phyloP scores from a whole-genome alignment of 2,888 invertebrate species.

The Rotaria sp. region DNA sequence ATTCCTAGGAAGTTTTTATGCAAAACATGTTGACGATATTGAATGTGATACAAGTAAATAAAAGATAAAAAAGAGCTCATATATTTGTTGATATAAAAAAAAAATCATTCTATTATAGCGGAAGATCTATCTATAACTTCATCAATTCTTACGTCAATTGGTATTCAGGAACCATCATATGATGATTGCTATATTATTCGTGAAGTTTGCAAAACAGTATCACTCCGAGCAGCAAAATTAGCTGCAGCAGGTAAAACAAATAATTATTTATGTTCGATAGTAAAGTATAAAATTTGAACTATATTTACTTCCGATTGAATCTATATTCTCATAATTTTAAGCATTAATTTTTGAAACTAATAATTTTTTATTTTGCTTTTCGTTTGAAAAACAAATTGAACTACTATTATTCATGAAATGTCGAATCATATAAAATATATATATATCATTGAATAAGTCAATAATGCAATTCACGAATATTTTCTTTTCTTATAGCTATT shows the following conservation, averaged over 20 bases:
- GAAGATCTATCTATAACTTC: background rate
- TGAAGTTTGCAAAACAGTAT: conserved; percentile 82
- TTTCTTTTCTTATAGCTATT: background rate
- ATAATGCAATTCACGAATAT: too few relatives aligned
- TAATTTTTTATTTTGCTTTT: too few relatives aligned
- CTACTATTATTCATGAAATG: too few relatives aligned
- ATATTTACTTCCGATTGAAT: too few relatives aligned
- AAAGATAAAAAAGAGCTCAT: background rate
- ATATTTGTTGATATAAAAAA: too few relatives aligned
- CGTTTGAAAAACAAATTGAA: too few relatives aligned
- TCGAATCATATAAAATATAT: too few relatives aligned
- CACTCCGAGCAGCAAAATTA: conserved; percentile 82
- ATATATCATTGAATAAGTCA: background rate
- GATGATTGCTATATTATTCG: conserved; percentile 85
- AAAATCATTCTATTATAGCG: background rate
- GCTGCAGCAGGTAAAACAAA: conserved; percentile 69
- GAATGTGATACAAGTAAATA: conserved; percentile 60
- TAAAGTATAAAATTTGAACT: too few relatives aligned
- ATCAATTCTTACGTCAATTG: conserved; percentile 29
- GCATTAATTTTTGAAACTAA: too few relatives aligned
- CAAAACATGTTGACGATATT: conserved; percentile 94
- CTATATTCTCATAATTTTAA: too few relatives aligned
- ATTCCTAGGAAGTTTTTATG: conserved; percentile 76
- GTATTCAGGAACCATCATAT: conserved; percentile 63
- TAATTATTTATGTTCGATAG: background rate